Evolutionary conservation across 2,888 invertebrate species (phyloP).

Genomic region (Acanthopleura granulata): DNA sequence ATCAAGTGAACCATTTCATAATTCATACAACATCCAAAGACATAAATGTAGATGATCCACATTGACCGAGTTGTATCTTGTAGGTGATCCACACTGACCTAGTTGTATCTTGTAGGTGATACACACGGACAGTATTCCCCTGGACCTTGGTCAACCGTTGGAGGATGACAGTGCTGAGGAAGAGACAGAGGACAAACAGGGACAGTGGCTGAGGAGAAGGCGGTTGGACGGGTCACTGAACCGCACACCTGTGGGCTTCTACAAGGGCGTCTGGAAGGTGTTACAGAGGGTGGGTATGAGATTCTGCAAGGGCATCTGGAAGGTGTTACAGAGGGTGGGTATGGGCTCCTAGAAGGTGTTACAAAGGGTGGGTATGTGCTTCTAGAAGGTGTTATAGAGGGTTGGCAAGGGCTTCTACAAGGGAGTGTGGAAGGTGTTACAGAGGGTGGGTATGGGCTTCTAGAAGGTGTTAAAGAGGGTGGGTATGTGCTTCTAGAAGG

Average conservation of each 20-base stretch:
- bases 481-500: too few relatives aligned
- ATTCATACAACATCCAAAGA: too few relatives aligned
- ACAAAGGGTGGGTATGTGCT: too few relatives aligned
- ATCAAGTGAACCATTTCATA: slow-evolving; percentile 96
- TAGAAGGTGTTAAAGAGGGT: too few relatives aligned
- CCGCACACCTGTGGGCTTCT: slow-evolving; percentile 96
- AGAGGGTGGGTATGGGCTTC: slow-evolving; percentile 71
- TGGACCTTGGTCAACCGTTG: neutral
- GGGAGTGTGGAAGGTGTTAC: slow-evolving; percentile 81
- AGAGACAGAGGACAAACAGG: slow-evolving; percentile 80
- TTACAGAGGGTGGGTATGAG: slow-evolving; percentile 72
- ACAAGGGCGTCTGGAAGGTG: slow-evolving; percentile 88
- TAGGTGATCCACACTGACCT: too few relatives aligned
- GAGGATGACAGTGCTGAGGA: slow-evolving; percentile 37
- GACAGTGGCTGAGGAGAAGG: slow-evolving; percentile 96
- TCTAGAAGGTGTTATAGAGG: too few relatives aligned
- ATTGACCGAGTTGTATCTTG: too few relatives aligned
- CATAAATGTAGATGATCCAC: too few relatives aligned
- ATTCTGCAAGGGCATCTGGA: too few relatives aligned
- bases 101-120: slow-evolving; percentile 8
- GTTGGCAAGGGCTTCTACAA: slow-evolving; percentile 85
- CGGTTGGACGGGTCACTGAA: slow-evolving; percentile 97
- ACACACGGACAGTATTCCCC: neutral
- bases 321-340: slow-evolving; percentile 66
- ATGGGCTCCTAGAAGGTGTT: neutral